A percentile compares a stretch with the other conserved stretches of the same genome.
Conservation (phyloP, 2,888 invertebrate genomes). For the Trileptium ribeirensis region DNA sequence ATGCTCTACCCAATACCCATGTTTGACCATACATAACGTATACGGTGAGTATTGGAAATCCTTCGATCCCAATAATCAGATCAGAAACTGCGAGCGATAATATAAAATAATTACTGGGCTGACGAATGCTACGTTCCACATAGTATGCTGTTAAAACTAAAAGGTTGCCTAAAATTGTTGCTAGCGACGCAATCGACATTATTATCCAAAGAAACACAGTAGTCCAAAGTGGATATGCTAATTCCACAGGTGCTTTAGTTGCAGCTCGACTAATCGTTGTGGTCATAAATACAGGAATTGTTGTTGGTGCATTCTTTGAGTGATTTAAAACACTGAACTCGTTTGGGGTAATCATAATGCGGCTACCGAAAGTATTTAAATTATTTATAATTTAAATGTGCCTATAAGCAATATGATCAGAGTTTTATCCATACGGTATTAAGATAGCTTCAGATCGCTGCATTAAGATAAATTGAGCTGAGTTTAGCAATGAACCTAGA, state of each 20-base stretch:
- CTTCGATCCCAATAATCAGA: slow-evolving; percentile 48
- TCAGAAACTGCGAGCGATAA: slow-evolving; percentile 48
- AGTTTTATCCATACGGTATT: too few species aligned
- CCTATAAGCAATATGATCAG: too few species aligned
- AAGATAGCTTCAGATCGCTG: too few species aligned
- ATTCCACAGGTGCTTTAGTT: neutral
- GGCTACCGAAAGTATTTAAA: too few species aligned
- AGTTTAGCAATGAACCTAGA: too few species aligned
- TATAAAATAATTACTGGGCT: slow-evolving; percentile 49
- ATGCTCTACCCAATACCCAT: slow-evolving; percentile 23
- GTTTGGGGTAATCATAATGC: too few species aligned
- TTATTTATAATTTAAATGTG: too few species aligned
- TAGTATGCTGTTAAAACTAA: slow-evolving; percentile 48
- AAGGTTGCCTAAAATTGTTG: slow-evolving; percentile 48
- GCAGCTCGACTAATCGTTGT: too few species aligned
- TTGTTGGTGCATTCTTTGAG: too few species aligned
- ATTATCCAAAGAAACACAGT: neutral
- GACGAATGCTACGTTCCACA: slow-evolving; percentile 46
- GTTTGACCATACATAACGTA: slow-evolving; percentile 45
- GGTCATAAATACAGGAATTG: too few species aligned
- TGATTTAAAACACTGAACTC: too few species aligned
- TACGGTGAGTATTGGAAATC: slow-evolving; percentile 48
- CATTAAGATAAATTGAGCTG: too few species aligned
- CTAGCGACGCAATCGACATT: slow-evolving; percentile 30
- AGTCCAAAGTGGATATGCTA: slow-evolving; percentile 18